Evolutionary conservation across 2,797 vertebrate genomes (phyloP).

Genomic region (Bovichtus variegatus): DNA sequence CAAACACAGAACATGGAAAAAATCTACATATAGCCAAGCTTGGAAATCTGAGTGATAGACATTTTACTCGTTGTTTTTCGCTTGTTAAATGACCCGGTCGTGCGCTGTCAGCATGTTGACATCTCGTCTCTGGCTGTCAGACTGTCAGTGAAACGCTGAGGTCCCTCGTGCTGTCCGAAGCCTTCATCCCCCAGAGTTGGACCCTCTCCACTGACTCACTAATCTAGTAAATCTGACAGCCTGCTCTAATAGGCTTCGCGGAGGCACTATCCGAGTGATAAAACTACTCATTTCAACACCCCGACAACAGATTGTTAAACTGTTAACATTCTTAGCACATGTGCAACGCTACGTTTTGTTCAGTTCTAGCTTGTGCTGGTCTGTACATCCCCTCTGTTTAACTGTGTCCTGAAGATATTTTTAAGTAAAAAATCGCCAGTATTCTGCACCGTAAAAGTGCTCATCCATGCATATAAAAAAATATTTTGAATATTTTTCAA

Average conservation of each 20-base stretch:
- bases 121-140: constrained; percentile 44
- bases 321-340: constrained; percentile 29
- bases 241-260: constrained; percentile 67
- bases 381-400: not conserved
- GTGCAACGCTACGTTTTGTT: not conserved
- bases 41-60: not conserved
- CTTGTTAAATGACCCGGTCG: not conserved
- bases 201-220: constrained; percentile 59
- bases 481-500: not conserved
- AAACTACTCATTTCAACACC: constrained; percentile 47
- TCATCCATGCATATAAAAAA: not conserved
- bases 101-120: constrained; percentile 33
- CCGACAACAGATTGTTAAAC: constrained; percentile 43
- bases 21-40: not conserved
- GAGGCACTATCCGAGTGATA: constrained; percentile 40
- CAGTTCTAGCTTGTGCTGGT: not conserved
- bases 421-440: not conserved
- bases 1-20: not conserved
- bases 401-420: not conserved
- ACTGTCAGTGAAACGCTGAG: constrained; percentile 41
- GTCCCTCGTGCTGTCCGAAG: constrained; percentile 37
- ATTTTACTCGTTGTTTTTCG: not conserved
- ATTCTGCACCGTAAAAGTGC: not conserved
- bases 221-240: constrained; percentile 76
- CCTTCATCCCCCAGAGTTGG: constrained; percentile 53